Evolutionary conservation across 1,140 invertebrate genomes (phyloP), one percentile per base, ranked within the genome.

Genomic region (Branchinecta lynchi): DNA sequence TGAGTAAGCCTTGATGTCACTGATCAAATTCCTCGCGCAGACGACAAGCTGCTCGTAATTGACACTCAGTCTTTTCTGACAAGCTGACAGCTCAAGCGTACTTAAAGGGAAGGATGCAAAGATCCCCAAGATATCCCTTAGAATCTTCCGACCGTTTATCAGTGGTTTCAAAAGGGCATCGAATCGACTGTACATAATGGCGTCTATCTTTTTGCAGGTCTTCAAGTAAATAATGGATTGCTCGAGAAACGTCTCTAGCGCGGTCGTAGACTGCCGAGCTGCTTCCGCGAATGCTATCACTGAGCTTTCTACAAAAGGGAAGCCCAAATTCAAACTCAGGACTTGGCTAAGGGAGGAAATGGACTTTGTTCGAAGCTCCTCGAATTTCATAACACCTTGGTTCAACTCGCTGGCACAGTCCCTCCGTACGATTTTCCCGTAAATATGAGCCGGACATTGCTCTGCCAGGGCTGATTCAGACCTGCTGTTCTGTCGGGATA

Each of bases 1-100:
- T 60, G 51, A 60, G 51, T 15, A 60, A 60, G 51, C 51, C 17
- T 60, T 60, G 51, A 60, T 60, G 51, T 60, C 51, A 15, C 17
- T 12, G 17, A 60, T 60, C 17, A 60, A 60, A 20, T 60, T 60
- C 17, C 17, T 60, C 12, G 51, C 17, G 17, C 51, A 60, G 17
- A 60, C 51, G 12, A 15, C 12, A 12, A 60, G 51, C 51, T 60
- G 51, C 3, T 60, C 51, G 17, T 15, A 15, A 60, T 3, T 60
- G 51, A 60, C 51, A 15, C 17, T 60, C 51, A 60, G 12, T 20
- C 51, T 60, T 20, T 60, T 60, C 17, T 60, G 51, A 20, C 12
- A 60, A 60, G 51, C 17, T 20, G 17, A 6, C 3, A 20, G 17
- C 12, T 12, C 12, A 60, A 60, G 51, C 51, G 17, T 15, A 60